Base-by-base conservation (phyloP, 2,888 invertebrate genomes). In the Hyposoter dolosus region DNA sequence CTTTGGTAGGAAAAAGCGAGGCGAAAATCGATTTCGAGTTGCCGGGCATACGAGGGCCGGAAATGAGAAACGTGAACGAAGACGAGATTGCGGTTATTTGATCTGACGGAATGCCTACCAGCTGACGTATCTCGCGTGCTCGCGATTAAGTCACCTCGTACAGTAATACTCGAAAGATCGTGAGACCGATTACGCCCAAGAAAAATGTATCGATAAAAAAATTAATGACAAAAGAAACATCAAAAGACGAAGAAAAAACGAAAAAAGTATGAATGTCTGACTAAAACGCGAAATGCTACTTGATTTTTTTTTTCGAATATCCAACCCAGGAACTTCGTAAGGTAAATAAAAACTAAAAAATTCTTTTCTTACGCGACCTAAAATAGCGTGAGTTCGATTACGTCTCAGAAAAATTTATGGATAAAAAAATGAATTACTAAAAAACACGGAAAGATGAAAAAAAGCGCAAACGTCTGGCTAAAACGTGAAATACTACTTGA, bases 21-120 rank as follows among this genome's bases (percentile, higher is more conserved):
- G 47, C 28, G 28, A 71, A 72, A 80, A 71, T 71, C 79, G 56
- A 63, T 71, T 35, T 15, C 63, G 71, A 63, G 43, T 69, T n/a
- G 28, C 19, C 35, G 28, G 45, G 35, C 45, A 5, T 60, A 71
- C 40, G 65, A 50, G 50, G 53, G 56, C 82, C 78, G 82, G 85
- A 85, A 82, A 80, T 79, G 82, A 80, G 82, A 76, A 85, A 65
- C 43, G 40, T 68, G 75, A 28, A 60, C 19, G 82, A 47, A 66
- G 65, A 75, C 74, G 74, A 78, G 72, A 79, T 82, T 50, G 68
- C 69, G 60, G 15, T 43, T 65, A 35, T 53, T 23, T 69, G 32
- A 71, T 72, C 74, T 19, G 72, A 72, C 74, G 15, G 77, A 50
- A 63, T 63, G 74, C 45, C 47, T 35, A 19, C 32, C 17, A 35